phyloP scores from a whole-genome alignment of 2,888 invertebrate genomes.

The Diplazon laetatorius region DNA sequence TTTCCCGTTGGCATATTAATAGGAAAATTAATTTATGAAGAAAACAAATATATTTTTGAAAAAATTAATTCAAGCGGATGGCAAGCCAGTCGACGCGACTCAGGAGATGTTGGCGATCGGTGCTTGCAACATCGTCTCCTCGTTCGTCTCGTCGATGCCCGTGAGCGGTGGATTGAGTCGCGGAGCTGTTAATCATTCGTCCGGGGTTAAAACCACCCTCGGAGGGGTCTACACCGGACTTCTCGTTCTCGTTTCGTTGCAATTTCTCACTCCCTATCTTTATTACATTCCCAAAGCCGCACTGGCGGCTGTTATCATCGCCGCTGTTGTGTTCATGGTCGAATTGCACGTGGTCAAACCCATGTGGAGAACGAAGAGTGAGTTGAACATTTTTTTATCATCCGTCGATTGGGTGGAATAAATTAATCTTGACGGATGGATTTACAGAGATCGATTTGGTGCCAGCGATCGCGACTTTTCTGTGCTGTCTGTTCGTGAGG shows the following conservation, averaged over 20 bases:
- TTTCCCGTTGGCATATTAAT: not conserved
- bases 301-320: conserved; percentile 88
- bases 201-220: conserved; percentile 88
- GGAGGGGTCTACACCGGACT: conserved; percentile 87
- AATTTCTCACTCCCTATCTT: conserved; percentile 87
- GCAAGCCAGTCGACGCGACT: conserved; percentile 86
- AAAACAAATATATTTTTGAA: not conserved
- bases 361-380: conserved; percentile 87
- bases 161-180: conserved; percentile 86
- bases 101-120: conserved; percentile 89
- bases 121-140: conserved; percentile 86
- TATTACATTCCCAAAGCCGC: conserved; percentile 87
- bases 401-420: not conserved
- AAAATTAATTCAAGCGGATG: conserved; percentile 82
- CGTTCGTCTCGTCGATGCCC: conserved; percentile 88
- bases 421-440: conserved; percentile 4
- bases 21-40: not conserved
- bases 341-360: conserved; percentile 86
- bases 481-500: conserved; percentile 86
- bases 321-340: conserved; percentile 88
- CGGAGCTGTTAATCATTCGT: conserved; percentile 89
- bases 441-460: conserved; percentile 87
- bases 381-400: conserved; percentile 66
- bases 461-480: conserved; percentile 86
- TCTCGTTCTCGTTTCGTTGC: conserved; percentile 83